Percentiles rank a stretch among this genome's conserved stretches.
phyloP scores from a whole-genome alignment of 2,888 invertebrate species.

The Asteroscopus sphinx region DNA sequence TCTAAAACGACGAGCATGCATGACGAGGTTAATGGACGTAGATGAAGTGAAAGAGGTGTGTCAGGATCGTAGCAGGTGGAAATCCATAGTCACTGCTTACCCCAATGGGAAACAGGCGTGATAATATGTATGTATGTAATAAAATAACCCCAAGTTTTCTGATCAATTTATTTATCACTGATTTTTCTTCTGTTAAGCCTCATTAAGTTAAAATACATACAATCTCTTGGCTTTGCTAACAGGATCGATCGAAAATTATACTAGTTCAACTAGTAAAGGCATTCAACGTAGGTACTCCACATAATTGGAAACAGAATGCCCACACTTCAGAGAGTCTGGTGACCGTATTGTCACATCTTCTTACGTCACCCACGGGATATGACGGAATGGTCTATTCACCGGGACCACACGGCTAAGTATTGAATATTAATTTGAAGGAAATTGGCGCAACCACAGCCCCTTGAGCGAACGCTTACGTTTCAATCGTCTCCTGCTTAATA shows the following conservation, averaged over 20 bases:
- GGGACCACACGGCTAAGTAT: slow-evolving; percentile 30
- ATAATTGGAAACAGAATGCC: slow-evolving; percentile 16
- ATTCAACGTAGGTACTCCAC: not conserved
- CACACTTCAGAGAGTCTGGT: slow-evolving; percentile 31
- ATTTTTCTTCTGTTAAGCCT: too few species aligned
- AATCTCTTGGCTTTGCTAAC: too few species aligned
- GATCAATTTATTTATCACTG: slow-evolving; percentile 2
- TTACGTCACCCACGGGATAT: slow-evolving; percentile 31
- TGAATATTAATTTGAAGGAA: slow-evolving; percentile 56
- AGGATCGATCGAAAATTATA: not conserved
- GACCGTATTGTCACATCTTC: slow-evolving; percentile 28
- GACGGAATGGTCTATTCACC: not conserved
- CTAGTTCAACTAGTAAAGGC: not conserved
- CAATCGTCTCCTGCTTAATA: slow-evolving; percentile 48
- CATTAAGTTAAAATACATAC: too few species aligned
- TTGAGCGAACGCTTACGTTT: slow-evolving; percentile 45
- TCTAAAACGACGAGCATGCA: too few species aligned
- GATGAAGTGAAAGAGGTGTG: too few species aligned
- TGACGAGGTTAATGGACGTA: too few species aligned
- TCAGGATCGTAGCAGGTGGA: too few species aligned
- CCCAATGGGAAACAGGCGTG: too few species aligned
- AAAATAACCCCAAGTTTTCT: slow-evolving; percentile 30
- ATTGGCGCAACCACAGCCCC: slow-evolving; percentile 45
- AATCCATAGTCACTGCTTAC: too few species aligned
- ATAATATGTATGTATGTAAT: too few species aligned